Percentiles rank a stretch among this genome's conserved stretches.
These are phyloP conservation scores for Cyprinodon variegatus DNA, from an alignment of 2,113 vertebrate genomes.

Conservation along the genomic window DNA sequence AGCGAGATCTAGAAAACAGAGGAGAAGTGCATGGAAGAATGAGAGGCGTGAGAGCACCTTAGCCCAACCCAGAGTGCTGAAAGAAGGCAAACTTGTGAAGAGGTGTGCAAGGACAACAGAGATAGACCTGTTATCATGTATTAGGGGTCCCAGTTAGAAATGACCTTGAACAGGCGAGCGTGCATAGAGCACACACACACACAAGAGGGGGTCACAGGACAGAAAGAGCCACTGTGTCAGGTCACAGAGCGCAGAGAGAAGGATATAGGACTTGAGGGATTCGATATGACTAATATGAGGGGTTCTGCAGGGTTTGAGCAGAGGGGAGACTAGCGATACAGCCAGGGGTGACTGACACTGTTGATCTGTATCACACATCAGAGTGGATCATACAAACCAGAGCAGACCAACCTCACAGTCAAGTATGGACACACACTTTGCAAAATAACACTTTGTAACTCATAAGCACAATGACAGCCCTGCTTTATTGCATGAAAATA, in stretches of 20 bases:
- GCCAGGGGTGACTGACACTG: slow-evolving; percentile 78
- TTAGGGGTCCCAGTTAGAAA: slow-evolving; percentile 62
- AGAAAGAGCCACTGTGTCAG: slow-evolving; percentile 77
- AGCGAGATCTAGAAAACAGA: not conserved
- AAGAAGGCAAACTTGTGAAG: slow-evolving; percentile 28
- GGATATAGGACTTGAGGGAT: slow-evolving; percentile 78
- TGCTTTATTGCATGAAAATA: not conserved
- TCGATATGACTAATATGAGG: slow-evolving; percentile 79
- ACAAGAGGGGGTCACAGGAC: slow-evolving; percentile 65
- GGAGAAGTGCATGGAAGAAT: not conserved
- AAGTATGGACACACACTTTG: slow-evolving; percentile 42
- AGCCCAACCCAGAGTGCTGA: slow-evolving; percentile 23
- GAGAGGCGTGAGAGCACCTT: slow-evolving; percentile 14
- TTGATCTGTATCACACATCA: slow-evolving; percentile 79
- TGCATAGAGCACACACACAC: slow-evolving; percentile 18
- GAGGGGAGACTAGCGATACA: slow-evolving; percentile 58
- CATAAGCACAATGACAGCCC: not conserved
- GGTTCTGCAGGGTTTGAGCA: slow-evolving; percentile 65
- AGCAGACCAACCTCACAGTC: slow-evolving; percentile 50
- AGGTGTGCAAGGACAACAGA: slow-evolving; percentile 62
- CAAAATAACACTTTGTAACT: slow-evolving; percentile 17
- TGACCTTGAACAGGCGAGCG: slow-evolving; percentile 67
- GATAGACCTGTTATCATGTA: slow-evolving; percentile 73
- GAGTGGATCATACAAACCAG: slow-evolving; percentile 63
- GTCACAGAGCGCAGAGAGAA: slow-evolving; percentile 73